A percentile compares a stretch with the other conserved stretches of the same genome.
phyloP scores from a whole-genome alignment of 2,797 vertebrate species.

The Sciurus vulgaris region DNA sequence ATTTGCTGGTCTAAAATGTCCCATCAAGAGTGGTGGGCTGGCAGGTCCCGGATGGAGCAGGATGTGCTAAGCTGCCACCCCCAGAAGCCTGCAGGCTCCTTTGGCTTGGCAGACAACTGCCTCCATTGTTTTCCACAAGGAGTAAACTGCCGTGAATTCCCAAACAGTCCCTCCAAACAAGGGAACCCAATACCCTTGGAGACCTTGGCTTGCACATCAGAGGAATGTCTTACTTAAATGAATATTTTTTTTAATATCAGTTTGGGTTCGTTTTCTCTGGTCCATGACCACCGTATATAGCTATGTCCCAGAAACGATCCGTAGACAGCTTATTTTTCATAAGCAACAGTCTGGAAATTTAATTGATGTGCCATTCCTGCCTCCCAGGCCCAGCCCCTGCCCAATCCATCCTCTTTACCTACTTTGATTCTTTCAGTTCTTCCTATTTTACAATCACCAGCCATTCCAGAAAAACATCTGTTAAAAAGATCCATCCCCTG shows the following conservation, averaged over 20 bases:
- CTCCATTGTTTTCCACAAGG: slow-evolving; percentile 71
- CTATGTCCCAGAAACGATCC: slow-evolving; percentile 60
- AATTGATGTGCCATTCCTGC: slow-evolving; percentile 64
- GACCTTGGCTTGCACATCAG: slow-evolving; percentile 83
- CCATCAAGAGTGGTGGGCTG: not conserved
- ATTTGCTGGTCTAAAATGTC: not conserved
- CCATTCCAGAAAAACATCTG: slow-evolving; percentile 83
- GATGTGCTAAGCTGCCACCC: not conserved
- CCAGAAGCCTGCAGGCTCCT: slow-evolving; percentile 59
- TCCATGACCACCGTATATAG: slow-evolving; percentile 60
- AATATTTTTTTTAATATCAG: slow-evolving; percentile 62
- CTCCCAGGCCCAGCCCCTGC: slow-evolving; percentile 1
- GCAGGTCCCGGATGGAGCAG: not conserved
- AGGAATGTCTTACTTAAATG: slow-evolving; percentile 72
- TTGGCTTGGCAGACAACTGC: slow-evolving; percentile 77
- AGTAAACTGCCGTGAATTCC: slow-evolving; percentile 60
- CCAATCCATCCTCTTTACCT: slow-evolving; percentile 53
- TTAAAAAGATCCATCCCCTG: slow-evolving; percentile 83
- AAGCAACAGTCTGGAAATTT: slow-evolving; percentile 75
- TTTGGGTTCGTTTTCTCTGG: slow-evolving; percentile 71
- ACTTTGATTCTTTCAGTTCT: slow-evolving; percentile 73
- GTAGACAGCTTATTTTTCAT: slow-evolving; percentile 74
- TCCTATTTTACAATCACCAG: slow-evolving; percentile 75
- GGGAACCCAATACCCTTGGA: slow-evolving; percentile 71
- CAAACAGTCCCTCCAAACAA: slow-evolving; percentile 74